phyloP scores from a whole-genome alignment of 2,888 invertebrate genomes.

The Spisula subtruncata region DNA sequence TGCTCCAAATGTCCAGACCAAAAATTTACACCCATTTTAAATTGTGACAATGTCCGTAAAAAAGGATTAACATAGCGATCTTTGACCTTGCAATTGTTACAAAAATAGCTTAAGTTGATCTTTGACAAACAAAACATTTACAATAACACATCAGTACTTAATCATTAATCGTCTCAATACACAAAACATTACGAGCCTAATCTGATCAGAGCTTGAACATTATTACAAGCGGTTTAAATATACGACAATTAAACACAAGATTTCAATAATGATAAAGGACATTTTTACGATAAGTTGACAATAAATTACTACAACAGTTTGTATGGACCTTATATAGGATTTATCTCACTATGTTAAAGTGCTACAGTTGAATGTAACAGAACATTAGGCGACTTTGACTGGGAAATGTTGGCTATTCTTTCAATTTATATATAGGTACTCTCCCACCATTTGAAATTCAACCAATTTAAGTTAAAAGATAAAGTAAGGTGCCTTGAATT shows the following conservation, averaged over 20 bases:
- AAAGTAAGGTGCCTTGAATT: no score
- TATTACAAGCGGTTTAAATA: conserved; percentile 11
- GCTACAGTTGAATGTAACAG: no score
- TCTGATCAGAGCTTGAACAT: not conserved
- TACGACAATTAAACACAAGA: conserved; percentile 18
- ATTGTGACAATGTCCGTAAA: no score
- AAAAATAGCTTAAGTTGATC: not conserved
- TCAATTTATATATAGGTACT: no score
- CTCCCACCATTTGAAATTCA: no score
- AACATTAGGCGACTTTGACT: no score
- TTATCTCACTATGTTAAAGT: not conserved
- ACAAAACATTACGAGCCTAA: not conserved
- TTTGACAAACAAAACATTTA: conserved; percentile 11
- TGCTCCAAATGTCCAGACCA: no score
- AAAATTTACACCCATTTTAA: not conserved
- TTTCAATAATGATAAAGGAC: conserved; percentile 10
- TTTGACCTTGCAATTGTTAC: not conserved
- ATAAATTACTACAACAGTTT: not conserved
- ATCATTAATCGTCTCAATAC: not conserved
- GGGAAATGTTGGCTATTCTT: no score
- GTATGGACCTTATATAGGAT: not conserved
- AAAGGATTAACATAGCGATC: conserved; percentile 8
- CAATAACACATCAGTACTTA: conserved; percentile 16
- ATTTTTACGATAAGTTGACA: conserved; percentile 11
- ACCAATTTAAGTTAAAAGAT: no score